Evolutionary conservation across 1,140 invertebrate genomes (phyloP).

Genomic region (Chionoecetes opilio): DNA sequence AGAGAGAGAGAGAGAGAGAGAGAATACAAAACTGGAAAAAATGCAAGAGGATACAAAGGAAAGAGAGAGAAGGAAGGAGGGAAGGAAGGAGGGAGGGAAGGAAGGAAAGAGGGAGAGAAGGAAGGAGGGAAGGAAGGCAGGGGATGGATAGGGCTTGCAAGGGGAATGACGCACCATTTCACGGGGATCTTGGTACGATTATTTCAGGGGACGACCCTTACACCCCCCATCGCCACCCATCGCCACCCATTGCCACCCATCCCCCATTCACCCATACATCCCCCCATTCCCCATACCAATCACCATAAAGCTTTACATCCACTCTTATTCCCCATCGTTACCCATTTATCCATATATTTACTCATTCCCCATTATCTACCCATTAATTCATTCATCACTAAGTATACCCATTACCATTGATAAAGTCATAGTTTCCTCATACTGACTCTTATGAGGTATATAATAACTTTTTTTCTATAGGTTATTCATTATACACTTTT

Average conservation of each 20-base stretch:
- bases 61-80: neutral
- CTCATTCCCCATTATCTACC: too few species aligned
- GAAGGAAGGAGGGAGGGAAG: neutral
- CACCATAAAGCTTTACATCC: neutral
- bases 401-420: too few species aligned
- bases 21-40: neutral
- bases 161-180: slow-evolving; percentile 15
- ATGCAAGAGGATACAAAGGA: neutral
- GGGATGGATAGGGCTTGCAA: neutral
- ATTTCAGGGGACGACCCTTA: slow-evolving; percentile 34
- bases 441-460: too few species aligned
- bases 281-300: neutral
- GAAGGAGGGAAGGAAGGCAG: neutral
- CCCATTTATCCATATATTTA: too few species aligned
- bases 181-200: slow-evolving; percentile 59
- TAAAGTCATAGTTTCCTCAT: too few species aligned
- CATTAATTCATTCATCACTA: too few species aligned
- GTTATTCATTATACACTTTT: too few species aligned
- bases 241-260: neutral
- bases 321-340: too few species aligned
- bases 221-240: slow-evolving; percentile 7
- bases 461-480: too few species aligned
- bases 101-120: neutral
- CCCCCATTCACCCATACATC: neutral
- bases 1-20: slow-evolving; percentile 37